These are phyloP conservation scores for Cricetomys ansorgei DNA, from an alignment of 2,113 vertebrate species.

Conservation along the genomic window DNA sequence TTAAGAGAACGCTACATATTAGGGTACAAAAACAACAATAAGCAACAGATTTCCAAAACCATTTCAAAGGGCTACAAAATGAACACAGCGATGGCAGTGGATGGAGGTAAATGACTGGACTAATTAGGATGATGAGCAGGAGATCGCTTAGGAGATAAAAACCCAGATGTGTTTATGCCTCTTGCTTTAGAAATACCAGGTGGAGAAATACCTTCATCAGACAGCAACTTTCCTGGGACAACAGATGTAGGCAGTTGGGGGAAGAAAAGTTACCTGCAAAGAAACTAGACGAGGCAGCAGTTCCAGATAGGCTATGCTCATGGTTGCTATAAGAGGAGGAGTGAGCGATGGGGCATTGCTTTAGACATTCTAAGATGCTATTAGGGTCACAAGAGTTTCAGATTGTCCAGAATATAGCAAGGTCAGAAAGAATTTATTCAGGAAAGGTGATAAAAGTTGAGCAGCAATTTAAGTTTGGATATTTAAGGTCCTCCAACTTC, in stretches of 20 bases:
- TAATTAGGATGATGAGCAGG: constrained; percentile 74
- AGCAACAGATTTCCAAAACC: constrained; percentile 72
- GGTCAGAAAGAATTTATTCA: not conserved
- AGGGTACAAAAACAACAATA: constrained; percentile 63
- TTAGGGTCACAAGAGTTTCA: constrained; percentile 39
- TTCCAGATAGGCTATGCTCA: constrained; percentile 20
- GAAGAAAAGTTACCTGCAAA: constrained; percentile 6
- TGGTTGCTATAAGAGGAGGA: constrained; percentile 68
- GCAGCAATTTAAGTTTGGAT: not conserved
- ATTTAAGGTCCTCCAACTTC: constrained; percentile 54
- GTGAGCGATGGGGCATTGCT: constrained; percentile 21
- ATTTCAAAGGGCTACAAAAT: constrained; percentile 61
- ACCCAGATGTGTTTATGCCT: constrained; percentile 76
- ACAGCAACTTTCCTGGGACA: constrained; percentile 74
- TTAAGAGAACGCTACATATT: constrained; percentile 68
- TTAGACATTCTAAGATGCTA: constrained; percentile 51
- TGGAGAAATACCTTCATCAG: constrained; percentile 82
- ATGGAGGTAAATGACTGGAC: constrained; percentile 59
- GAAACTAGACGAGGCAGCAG: constrained; percentile 52
- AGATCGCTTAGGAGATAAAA: constrained; percentile 72
- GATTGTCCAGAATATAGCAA: constrained; percentile 14
- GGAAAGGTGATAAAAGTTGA: not conserved
- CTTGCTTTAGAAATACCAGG: constrained; percentile 80
- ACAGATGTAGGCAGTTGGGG: constrained; percentile 39
- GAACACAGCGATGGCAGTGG: constrained; percentile 54